Evolutionary conservation across 2,888 invertebrate genomes (phyloP).

Genomic region (Podotricha telesiphe): DNA sequence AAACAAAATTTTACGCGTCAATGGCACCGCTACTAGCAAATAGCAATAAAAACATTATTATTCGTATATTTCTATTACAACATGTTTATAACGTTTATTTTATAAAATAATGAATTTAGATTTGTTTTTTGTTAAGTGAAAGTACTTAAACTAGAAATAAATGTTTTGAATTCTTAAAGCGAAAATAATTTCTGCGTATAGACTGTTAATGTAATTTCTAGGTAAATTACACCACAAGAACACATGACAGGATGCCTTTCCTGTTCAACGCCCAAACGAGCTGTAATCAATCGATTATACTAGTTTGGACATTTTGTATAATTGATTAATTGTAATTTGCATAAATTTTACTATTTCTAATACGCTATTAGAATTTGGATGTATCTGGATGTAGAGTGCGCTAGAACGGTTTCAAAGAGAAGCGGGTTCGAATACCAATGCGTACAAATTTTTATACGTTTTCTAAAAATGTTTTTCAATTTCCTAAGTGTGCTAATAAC

Average conservation of each 20-base stretch:
- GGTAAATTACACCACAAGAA: conserved; percentile 12
- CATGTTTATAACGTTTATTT: background rate
- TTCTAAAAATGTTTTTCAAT: too few relatives aligned
- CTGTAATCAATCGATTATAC: conserved; percentile 16
- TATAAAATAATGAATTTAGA: background rate
- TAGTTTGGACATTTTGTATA: conserved; percentile 6
- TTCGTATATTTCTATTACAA: background rate
- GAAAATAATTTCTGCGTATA: conserved; percentile 10
- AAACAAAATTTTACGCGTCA: too few relatives aligned
- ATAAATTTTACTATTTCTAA: background rate
- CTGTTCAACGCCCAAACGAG: conserved; percentile 23
- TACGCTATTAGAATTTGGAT: too few relatives aligned
- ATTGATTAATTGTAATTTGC: background rate
- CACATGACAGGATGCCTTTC: conserved; percentile 22
- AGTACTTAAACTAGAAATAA: background rate
- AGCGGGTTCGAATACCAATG: too few relatives aligned
- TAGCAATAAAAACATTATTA: background rate
- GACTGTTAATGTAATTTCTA: conserved; percentile 16
- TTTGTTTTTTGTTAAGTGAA: background rate
- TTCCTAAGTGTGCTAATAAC: too few relatives aligned
- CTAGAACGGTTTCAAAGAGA: too few relatives aligned
- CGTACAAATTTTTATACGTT: too few relatives aligned
- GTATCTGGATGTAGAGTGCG: too few relatives aligned
- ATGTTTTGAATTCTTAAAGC: conserved; percentile 10
- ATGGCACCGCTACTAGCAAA: background rate